Evolutionary conservation across 2,113 vertebrate genomes (phyloP).

Genomic region (Desmodus rotundus): DNA sequence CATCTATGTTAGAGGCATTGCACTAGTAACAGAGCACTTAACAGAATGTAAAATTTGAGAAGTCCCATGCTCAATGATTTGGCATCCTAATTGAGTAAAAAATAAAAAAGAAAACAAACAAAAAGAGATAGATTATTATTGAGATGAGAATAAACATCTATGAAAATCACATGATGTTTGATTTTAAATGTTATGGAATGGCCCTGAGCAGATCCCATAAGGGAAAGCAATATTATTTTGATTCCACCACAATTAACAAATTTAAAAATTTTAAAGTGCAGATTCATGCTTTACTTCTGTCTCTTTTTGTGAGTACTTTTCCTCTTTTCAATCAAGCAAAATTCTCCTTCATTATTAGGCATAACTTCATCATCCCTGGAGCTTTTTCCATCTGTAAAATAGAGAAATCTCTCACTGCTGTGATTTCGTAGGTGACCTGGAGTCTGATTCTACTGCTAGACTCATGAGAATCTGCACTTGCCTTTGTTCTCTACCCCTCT

Average conservation of each 20-base stretch:
- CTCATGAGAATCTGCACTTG: background rate
- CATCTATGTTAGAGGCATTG: background rate
- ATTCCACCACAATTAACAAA: background rate
- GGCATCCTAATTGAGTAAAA: background rate
- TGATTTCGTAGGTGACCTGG: background rate
- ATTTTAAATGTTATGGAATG: background rate
- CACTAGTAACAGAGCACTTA: background rate
- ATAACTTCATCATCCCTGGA: background rate
- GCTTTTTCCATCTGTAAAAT: background rate
- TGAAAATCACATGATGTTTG: background rate
- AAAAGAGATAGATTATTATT: background rate
- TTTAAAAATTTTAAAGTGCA: background rate
- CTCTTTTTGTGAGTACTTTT: background rate
- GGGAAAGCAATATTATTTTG: background rate
- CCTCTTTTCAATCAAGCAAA: background rate
- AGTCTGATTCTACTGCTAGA: background rate
- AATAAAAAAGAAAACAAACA: background rate
- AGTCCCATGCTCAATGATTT: background rate
- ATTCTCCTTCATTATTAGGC: background rate
- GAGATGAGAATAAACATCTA: background rate
- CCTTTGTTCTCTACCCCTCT: background rate
- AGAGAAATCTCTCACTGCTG: background rate
- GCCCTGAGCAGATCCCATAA: background rate
- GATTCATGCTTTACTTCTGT: background rate
- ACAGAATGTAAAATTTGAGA: background rate